Evolutionary conservation across 2,113 vertebrate genomes (phyloP), one percentile per base, ranked within the genome.

Genomic region (Diadophis punctatus): DNA sequence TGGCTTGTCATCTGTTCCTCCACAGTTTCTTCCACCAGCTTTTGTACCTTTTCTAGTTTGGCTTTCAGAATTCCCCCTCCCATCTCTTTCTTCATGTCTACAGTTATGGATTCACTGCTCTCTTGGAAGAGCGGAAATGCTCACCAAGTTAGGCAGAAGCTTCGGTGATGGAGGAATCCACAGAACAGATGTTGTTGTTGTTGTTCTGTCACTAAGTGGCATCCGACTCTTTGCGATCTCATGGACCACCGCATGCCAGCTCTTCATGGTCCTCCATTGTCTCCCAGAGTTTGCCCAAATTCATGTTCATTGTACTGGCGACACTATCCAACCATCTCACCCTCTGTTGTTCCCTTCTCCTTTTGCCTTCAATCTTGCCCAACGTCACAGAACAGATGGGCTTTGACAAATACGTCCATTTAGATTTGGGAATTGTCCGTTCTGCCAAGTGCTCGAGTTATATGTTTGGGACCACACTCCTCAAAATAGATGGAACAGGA

Each of bases 1-100:
- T 98, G 97, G 93, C 97, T 97, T 98, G 98, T 98, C 98, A 98
- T 93, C 95, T 95, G 93, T 60, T 94, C 95, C 95, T 95, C 95
- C 94, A 97, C 97, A 95, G 96, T 96, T 96, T 97, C 96, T 95
- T 96, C 95, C 93, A 95, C 92, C 80, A 86, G 96, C 95, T 96
- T 96, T 94, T 95, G 93, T 95, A 97, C 97, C 96, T 90, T 97
- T 97, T 94, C 93, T 89, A 91, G 95, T 95, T 93, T 85, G 94
- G 95, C 25, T 7, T 52, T 94, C 56, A 25, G 93, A 95, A 96
- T 92, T 80, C 90, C 23, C 90, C 94, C 95, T 95, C 96, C 93
- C 96, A 60, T 93, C 88, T 80, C 85, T 34, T 92, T 95, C 95
- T 95, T 91, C 89, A 86, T 92, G 0, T n/a, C 90, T 94, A 93